A percentile compares a stretch with the other conserved stretches of the same genome.
Conservation (phyloP, 2,888 invertebrate genomes). For the Chelonus formosanus region DNA sequence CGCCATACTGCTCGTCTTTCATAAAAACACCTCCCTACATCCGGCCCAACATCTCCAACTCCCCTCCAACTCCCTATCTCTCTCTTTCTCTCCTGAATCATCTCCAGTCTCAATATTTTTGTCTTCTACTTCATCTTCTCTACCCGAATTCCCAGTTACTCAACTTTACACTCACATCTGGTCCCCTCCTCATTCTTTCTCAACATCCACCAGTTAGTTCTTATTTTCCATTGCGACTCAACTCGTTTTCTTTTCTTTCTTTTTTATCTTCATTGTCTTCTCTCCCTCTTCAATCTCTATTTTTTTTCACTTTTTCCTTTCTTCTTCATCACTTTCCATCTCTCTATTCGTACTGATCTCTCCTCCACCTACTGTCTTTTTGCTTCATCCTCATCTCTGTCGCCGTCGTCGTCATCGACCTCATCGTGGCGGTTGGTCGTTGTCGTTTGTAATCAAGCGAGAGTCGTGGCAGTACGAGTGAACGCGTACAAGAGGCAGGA, state of each 20-base stretch:
- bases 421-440: constrained; percentile 10
- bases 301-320: constrained; percentile 5
- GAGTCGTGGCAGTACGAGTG: neutral
- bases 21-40: constrained; percentile 64
- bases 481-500: constrained; percentile 16
- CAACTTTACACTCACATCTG: constrained; percentile 53
- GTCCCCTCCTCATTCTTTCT: constrained; percentile 14
- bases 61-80: constrained; percentile 29
- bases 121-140: constrained; percentile 32
- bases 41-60: constrained; percentile 57
- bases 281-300: constrained; percentile 1
- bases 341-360: constrained; percentile 22
- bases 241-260: constrained; percentile 3
- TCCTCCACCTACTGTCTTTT: constrained; percentile 14
- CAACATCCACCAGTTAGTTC: neutral
- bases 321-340: constrained; percentile 18
- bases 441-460: constrained; percentile 24
- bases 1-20: constrained; percentile 62
- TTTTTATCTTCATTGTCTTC: constrained; percentile 11
- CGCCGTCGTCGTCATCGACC: constrained; percentile 19
- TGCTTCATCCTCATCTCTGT: constrained; percentile 21
- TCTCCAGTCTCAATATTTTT: constrained; percentile 23
- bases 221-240: constrained; percentile 28
- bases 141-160: constrained; percentile 57
- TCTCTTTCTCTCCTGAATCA: constrained; percentile 32